phyloP scores from a whole-genome alignment of 2,888 invertebrate species.

The Thelaira solivaga region DNA sequence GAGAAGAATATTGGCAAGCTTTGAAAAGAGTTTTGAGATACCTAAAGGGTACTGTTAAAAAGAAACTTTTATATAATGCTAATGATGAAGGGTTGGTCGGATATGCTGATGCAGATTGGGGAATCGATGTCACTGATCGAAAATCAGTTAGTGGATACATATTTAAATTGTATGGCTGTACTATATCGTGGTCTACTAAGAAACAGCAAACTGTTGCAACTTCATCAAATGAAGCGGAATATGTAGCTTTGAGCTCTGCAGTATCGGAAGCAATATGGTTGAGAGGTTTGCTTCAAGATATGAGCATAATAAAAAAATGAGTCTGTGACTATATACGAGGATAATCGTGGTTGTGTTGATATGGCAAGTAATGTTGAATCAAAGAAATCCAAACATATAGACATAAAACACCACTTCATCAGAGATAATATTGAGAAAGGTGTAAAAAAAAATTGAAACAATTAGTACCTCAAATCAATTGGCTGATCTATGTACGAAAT shows the following conservation, averaged over 20 bases:
- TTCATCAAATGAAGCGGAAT: slow-evolving; percentile 3
- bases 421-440: slow-evolving; percentile 1
- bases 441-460: neutral
- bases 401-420: slow-evolving; percentile 8
- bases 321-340: neutral
- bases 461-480: neutral
- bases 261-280: slow-evolving; percentile 18
- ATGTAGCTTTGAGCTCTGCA: neutral
- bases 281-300: slow-evolving; percentile 1
- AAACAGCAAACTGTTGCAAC: slow-evolving; percentile 10
- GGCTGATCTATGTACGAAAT: neutral
- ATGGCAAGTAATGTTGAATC: neutral
- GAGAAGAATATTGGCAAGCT: slow-evolving; percentile 14
- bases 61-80: neutral
- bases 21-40: slow-evolving; percentile 17
- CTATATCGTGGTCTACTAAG: neutral
- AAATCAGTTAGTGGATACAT: neutral
- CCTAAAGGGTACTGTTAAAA: slow-evolving; percentile 12
- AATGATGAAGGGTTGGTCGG: neutral
- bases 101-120: slow-evolving; percentile 15
- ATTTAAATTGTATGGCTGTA: neutral
- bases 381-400: neutral
- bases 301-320: neutral
- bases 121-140: neutral
- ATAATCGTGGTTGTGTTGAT: neutral